These are phyloP conservation scores for Poecilia velifera DNA, from an alignment of 2,797 vertebrate genomes.

Conservation along the genomic window DNA sequence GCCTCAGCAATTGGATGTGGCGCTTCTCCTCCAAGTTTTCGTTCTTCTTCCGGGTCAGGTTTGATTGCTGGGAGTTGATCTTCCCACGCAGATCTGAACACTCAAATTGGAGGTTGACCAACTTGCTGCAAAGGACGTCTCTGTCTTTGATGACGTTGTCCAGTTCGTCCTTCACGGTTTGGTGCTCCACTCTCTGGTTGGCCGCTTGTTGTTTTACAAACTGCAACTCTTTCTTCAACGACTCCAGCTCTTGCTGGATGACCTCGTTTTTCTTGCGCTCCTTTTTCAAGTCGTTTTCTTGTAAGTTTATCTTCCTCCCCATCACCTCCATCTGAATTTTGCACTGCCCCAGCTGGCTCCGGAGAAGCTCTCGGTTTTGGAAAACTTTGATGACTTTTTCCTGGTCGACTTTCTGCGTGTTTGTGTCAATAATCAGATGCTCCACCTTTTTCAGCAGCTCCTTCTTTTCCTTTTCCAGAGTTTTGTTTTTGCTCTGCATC, in stretches of 20 bases:
- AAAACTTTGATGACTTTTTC: neutral
- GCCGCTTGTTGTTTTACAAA: neutral
- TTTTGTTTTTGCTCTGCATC: neutral
- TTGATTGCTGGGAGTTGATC: neutral
- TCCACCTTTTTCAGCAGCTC: slow-evolving; percentile 6
- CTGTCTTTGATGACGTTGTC: neutral
- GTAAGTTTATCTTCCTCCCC: slow-evolving; percentile 4
- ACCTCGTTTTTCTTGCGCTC: slow-evolving; percentile 3
- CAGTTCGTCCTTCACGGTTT: neutral
- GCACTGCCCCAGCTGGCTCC: neutral
- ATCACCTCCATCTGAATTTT: neutral
- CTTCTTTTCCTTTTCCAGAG: neutral
- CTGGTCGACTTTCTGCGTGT: slow-evolving; percentile 5
- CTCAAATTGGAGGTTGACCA: neutral
- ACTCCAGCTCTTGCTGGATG: neutral
- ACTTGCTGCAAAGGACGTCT: neutral
- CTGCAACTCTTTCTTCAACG: neutral
- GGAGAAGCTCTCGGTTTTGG: slow-evolving; percentile 6
- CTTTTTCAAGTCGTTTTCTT: neutral
- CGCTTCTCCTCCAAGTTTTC: slow-evolving; percentile 4
- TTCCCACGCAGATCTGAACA: neutral
- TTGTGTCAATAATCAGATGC: neutral
- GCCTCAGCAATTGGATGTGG: slow-evolving; percentile 19
- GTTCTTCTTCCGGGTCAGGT: neutral
- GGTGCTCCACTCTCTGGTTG: neutral